These are phyloP conservation scores for Etheostoma perlongum DNA, from an alignment of 2,797 vertebrate genomes.

Conservation along the genomic window DNA sequence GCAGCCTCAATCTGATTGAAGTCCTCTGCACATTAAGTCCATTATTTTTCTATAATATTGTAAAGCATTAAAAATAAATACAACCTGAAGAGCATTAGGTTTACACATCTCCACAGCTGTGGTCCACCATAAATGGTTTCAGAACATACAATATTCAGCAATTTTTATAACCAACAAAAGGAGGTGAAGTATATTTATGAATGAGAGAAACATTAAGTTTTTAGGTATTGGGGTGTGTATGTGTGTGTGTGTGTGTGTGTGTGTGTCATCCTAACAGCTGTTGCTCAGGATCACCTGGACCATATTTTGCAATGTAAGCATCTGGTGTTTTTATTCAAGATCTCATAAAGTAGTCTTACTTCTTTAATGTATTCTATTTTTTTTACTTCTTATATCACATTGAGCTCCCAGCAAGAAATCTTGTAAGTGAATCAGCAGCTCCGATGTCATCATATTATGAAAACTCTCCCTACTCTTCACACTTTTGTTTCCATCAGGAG, in stretches of 20 bases:
- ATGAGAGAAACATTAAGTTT: too few species aligned
- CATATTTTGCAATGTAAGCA: background rate
- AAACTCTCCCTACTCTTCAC: too few species aligned
- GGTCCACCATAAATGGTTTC: background rate
- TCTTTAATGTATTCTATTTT: too few species aligned
- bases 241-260: background rate
- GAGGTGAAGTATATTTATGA: background rate
- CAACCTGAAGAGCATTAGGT: background rate
- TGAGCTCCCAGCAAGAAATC: too few species aligned
- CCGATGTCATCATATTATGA: too few species aligned
- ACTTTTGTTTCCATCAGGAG: too few species aligned
- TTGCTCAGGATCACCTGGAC: background rate
- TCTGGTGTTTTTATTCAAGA: background rate
- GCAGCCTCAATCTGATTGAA: conserved; percentile 7
- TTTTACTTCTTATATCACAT: too few species aligned
- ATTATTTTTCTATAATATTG: background rate
- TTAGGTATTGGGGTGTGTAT: too few species aligned
- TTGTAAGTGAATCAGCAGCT: too few species aligned
- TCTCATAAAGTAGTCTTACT: too few species aligned
- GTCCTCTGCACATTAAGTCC: background rate
- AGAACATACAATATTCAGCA: background rate
- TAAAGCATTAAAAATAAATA: background rate
- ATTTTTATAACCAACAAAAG: background rate
- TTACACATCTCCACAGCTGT: background rate
- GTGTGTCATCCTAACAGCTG: background rate